Percentiles rank a stretch among this genome's conserved stretches.
These are phyloP conservation scores for Tethya wilhelma DNA, from an alignment of 37 sponge, comb jelly and placozoan species.

Conservation along the genomic window DNA sequence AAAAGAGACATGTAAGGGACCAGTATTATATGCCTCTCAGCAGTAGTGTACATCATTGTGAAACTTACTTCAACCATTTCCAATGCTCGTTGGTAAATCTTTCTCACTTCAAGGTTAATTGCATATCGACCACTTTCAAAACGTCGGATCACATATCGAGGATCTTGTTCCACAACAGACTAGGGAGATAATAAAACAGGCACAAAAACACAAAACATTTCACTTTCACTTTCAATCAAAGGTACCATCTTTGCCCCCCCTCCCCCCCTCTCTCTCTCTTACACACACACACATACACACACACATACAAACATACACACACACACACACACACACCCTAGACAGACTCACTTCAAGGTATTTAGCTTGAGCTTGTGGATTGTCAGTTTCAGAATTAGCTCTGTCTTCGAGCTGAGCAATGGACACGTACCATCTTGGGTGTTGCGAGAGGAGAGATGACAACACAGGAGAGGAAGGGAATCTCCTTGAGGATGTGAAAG, in stretches of 20 bases:
- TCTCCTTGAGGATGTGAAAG: too few species aligned
- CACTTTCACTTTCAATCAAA: too few species aligned
- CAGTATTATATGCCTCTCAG: neutral
- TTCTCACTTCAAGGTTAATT: slow-evolving; percentile 59
- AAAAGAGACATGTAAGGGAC: neutral
- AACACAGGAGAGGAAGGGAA: neutral
- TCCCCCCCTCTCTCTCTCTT: neutral
- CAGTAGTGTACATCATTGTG: neutral
- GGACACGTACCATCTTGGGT: too few species aligned
- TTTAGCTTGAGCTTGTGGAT: slow-evolving; percentile 59
- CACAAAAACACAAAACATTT: too few species aligned
- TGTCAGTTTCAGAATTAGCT: slow-evolving; percentile 78
- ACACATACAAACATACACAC: neutral
- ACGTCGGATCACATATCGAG: slow-evolving; percentile 81
- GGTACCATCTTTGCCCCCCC: too few species aligned
- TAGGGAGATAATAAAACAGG: slow-evolving; percentile 4
- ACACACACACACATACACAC: neutral
- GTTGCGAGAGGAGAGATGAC: neutral
- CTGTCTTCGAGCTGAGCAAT: slow-evolving; percentile 55
- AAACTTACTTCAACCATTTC: slow-evolving; percentile 29
- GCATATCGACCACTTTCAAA: slow-evolving; percentile 88
- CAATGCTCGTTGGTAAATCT: slow-evolving; percentile 59
- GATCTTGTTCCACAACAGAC: slow-evolving; percentile 75
- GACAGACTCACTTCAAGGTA: slow-evolving; percentile 62
- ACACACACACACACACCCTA: neutral